Percentiles rank a stretch among this genome's conserved stretches.
Conservation (phyloP, 2,888 invertebrate genomes). For the Entomobrya multifasciata region DNA sequence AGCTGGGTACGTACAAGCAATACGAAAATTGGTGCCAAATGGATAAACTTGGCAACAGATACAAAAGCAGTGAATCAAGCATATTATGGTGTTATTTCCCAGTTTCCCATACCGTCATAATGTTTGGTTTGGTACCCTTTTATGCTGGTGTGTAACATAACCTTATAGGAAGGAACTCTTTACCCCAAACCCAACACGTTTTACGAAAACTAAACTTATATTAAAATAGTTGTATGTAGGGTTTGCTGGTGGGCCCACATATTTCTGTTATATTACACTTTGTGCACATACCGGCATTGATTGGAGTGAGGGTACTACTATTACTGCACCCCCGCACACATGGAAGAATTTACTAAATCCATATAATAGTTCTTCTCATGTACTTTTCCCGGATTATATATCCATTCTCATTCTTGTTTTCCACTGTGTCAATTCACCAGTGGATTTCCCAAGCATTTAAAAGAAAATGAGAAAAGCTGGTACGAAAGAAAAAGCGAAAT, state of each 20-base stretch:
- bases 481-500: not conserved
- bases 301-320: slow-evolving; percentile 13
- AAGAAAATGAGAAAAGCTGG: not conserved
- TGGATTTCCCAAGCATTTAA: slow-evolving; percentile 36
- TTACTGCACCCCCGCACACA: not conserved
- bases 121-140: not conserved
- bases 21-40: slow-evolving; percentile 51
- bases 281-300: slow-evolving; percentile 23
- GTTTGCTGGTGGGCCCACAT: not conserved
- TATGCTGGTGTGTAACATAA: slow-evolving; percentile 23
- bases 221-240: too few relatives aligned
- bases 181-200: not conserved
- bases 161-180: too few relatives aligned
- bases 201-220: slow-evolving; percentile 4
- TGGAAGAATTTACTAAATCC: slow-evolving; percentile 2
- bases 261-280: slow-evolving; percentile 7
- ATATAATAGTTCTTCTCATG: slow-evolving; percentile 22
- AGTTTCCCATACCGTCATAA: slow-evolving; percentile 29
- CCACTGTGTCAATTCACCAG: slow-evolving; percentile 31
- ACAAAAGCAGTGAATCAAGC: slow-evolving; percentile 54
- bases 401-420: slow-evolving; percentile 25
- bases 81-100: slow-evolving; percentile 24
- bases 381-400: slow-evolving; percentile 21
- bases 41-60: slow-evolving; percentile 59
- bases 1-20: not conserved